Conservation (phyloP, 2,113 vertebrate species). For the Gymnobelideus leadbeateri region DNA sequence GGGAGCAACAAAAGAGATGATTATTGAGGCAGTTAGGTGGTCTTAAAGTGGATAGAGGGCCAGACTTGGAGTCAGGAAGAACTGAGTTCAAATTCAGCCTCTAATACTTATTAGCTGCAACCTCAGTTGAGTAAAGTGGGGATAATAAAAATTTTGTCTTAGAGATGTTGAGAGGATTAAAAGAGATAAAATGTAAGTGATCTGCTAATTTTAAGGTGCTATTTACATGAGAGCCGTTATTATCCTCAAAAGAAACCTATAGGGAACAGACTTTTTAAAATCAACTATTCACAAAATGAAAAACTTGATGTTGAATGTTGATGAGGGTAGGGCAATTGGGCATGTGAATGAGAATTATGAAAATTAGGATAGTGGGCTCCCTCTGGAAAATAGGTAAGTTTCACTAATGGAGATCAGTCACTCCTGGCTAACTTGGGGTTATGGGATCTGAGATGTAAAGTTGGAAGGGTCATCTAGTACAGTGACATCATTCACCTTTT, state of each 20-base stretch:
- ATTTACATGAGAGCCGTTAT: neutral
- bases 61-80: neutral
- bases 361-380: neutral
- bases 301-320: neutral
- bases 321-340: neutral
- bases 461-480: neutral
- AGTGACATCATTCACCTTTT: neutral
- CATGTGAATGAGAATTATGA: neutral
- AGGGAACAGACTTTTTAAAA: neutral
- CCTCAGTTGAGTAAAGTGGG: neutral
- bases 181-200: neutral
- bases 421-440: neutral
- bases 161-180: neutral
- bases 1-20: conserved; percentile 30
- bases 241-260: neutral
- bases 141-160: neutral
- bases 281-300: too few relatives aligned
- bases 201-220: neutral
- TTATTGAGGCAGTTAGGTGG: conserved; percentile 7
- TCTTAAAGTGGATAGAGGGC: neutral
- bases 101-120: neutral
- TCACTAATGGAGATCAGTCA: neutral
- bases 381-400: neutral
- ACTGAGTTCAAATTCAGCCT: neutral
- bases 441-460: neutral